These are phyloP conservation scores for Podarcis cretensis DNA, from an alignment of 2,113 vertebrate species.

Conservation along the genomic window DNA sequence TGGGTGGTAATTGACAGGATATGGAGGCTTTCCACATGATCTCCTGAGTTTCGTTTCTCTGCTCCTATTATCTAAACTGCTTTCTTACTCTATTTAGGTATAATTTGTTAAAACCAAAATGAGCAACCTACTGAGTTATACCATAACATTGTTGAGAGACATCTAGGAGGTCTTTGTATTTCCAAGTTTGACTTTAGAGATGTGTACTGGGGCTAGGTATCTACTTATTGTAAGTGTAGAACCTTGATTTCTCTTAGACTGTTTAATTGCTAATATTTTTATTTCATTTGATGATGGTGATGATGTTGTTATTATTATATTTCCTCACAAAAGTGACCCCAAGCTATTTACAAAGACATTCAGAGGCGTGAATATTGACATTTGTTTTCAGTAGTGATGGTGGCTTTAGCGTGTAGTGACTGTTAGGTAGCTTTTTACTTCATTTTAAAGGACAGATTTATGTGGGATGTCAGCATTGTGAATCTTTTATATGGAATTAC, in stretches of 20 bases:
- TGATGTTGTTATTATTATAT: too few relatives aligned
- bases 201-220: too few relatives aligned
- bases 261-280: background rate
- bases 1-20: background rate
- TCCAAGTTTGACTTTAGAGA: background rate
- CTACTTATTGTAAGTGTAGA: too few relatives aligned
- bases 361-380: background rate
- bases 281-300: background rate
- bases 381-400: background rate
- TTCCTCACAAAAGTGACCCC: too few relatives aligned
- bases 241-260: background rate
- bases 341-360: too few relatives aligned
- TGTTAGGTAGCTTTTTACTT: background rate
- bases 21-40: background rate
- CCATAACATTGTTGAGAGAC: background rate
- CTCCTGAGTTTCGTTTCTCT: background rate
- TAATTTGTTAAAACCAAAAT: conserved; percentile 3
- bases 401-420: background rate
- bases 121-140: background rate
- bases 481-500: background rate
- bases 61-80: background rate
- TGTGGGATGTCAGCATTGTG: background rate
- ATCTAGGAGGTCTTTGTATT: background rate
- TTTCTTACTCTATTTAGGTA: background rate
- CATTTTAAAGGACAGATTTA: background rate